phyloP scores from a whole-genome alignment of 1,140 invertebrate species.

The Cotesia vestalis region DNA sequence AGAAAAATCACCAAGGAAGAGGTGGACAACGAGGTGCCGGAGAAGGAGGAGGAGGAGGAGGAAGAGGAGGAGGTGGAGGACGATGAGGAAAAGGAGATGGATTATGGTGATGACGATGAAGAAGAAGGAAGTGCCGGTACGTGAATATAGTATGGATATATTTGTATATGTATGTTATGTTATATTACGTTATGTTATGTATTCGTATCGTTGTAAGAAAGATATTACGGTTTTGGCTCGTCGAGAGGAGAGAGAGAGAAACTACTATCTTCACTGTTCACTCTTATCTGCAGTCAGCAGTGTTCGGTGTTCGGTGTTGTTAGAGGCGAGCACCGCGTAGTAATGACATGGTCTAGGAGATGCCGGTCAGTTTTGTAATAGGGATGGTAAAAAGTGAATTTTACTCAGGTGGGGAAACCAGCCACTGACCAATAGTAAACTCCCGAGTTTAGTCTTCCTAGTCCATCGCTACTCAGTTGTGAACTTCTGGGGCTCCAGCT shows the following conservation, averaged over 20 bases:
- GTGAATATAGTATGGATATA: constrained; percentile 11
- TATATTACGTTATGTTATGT: too few relatives aligned
- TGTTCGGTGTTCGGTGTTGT: too few relatives aligned
- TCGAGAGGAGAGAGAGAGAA: constrained; percentile 36
- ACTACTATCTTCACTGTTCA: constrained; percentile 44
- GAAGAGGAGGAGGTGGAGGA: constrained; percentile 33
- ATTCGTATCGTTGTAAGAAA: constrained; percentile 2
- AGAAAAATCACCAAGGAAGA: constrained; percentile 38
- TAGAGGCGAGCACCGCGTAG: constrained; percentile 60
- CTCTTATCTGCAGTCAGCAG: constrained; percentile 49
- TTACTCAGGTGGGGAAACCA: constrained; percentile 64
- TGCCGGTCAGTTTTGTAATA: constrained; percentile 67
- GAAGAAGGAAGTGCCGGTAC: constrained; percentile 39
- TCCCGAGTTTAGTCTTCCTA: constrained; percentile 12
- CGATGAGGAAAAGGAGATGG: constrained; percentile 41
- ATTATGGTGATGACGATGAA: constrained; percentile 13
- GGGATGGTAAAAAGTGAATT: constrained; percentile 66
- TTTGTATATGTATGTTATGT: not conserved
- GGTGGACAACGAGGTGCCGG: constrained; percentile 41
- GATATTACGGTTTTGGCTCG: not conserved
- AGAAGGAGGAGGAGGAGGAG: constrained; percentile 46
- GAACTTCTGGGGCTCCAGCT: too few relatives aligned
- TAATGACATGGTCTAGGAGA: constrained; percentile 68
- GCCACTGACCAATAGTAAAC: constrained; percentile 55
- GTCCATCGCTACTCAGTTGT: too few relatives aligned